Evolutionary conservation across 2,113 vertebrate genomes (phyloP).

Genomic region (Oncorhynchus tshawytscha): DNA sequence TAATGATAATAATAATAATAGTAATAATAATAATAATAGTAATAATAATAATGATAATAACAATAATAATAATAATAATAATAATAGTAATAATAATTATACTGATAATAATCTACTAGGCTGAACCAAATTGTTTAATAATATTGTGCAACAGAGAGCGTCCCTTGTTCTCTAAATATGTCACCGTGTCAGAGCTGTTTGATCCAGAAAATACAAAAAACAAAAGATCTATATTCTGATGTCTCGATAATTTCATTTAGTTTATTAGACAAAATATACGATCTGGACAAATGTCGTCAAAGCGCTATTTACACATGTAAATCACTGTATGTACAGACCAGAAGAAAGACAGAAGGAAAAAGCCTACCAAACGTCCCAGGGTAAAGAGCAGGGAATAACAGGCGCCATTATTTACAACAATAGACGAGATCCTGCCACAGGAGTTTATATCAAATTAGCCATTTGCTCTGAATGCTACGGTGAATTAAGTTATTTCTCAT

Average conservation of each 20-base stretch:
- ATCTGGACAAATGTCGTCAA: slow-evolving; percentile 98
- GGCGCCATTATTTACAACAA: slow-evolving; percentile 83
- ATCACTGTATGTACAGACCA: slow-evolving; percentile 98
- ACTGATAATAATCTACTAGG: too few species aligned
- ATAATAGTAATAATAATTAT: too few species aligned
- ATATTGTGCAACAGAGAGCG: too few species aligned
- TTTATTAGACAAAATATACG: slow-evolving; percentile 99
- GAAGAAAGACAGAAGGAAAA: slow-evolving; percentile 79
- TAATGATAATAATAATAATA: slow-evolving; percentile 2
- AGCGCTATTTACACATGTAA: slow-evolving; percentile 96
- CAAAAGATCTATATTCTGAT: slow-evolving; percentile 33
- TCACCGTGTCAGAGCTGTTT: background rate
- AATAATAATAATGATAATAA: too few species aligned
- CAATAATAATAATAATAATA: too few species aligned
- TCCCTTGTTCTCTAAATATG: too few species aligned
- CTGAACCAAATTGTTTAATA: too few species aligned
- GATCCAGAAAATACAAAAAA: slow-evolving; percentile 1
- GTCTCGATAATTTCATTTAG: slow-evolving; percentile 89
- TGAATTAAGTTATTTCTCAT: slow-evolving; percentile 76
- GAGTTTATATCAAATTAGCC: slow-evolving; percentile 77
- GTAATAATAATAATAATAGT: background rate
- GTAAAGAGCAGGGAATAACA: slow-evolving; percentile 68
- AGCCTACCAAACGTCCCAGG: slow-evolving; percentile 78
- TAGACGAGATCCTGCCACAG: slow-evolving; percentile 81
- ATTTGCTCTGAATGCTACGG: slow-evolving; percentile 77